phyloP scores from a whole-genome alignment of 2,113 vertebrate genomes.

The Antigone vipio region DNA sequence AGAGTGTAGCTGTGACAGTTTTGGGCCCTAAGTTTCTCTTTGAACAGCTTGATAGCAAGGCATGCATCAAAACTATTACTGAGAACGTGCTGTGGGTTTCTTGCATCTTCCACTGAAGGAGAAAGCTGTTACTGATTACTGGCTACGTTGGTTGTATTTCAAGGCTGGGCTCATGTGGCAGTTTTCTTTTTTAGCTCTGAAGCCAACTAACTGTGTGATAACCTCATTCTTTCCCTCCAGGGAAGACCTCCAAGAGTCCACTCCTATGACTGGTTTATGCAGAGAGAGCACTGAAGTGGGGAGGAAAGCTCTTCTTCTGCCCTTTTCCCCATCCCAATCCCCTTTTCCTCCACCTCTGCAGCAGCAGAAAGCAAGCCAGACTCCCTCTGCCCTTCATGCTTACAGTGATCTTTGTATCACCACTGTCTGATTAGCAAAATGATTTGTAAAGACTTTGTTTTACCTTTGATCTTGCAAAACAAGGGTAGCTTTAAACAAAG shows the following conservation, averaged over 20 bases:
- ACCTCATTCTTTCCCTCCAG: neutral
- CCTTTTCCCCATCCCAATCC: neutral
- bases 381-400: constrained; percentile 37
- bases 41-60: constrained; percentile 41
- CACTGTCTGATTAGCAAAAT: constrained; percentile 74
- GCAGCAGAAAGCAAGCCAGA: neutral
- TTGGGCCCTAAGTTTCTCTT: neutral
- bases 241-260: neutral
- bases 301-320: neutral
- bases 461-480: constrained; percentile 79
- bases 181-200: constrained; percentile 29
- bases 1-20: neutral
- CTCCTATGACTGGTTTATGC: neutral
- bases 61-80: constrained; percentile 44
- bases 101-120: constrained; percentile 31
- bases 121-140: constrained; percentile 64
- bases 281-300: neutral
- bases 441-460: constrained; percentile 75
- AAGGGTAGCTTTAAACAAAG: constrained; percentile 73
- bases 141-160: neutral
- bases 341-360: neutral
- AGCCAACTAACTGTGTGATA: neutral
- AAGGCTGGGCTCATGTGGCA: neutral
- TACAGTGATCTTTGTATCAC: constrained; percentile 67
- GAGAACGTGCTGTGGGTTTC: constrained; percentile 36